Percentiles rank a stretch among this genome's conserved stretches.
Evolutionary conservation across 2,888 invertebrate genomes (phyloP).

Genomic region (Odontomyia ornata): DNA sequence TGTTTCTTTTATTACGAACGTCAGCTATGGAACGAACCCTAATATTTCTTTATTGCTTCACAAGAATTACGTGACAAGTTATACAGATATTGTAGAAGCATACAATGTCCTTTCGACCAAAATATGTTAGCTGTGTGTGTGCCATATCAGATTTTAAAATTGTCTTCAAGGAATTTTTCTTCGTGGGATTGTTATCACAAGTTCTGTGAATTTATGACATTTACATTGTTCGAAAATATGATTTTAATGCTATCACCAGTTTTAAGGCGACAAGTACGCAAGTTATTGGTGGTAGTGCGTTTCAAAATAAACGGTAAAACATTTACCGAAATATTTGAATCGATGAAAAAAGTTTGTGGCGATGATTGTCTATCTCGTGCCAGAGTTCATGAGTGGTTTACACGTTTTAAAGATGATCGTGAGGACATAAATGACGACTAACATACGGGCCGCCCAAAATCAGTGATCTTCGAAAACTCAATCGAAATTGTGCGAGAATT

Average conservation of each 20-base stretch:
- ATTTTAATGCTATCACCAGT: constrained; percentile 83
- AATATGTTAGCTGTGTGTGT: constrained; percentile 90
- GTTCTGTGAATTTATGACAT: constrained; percentile 70
- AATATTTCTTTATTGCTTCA: constrained; percentile 97
- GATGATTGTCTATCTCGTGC: too few species aligned
- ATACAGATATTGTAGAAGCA: constrained; percentile 91
- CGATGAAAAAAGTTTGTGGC: too few species aligned
- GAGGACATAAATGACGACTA: too few species aligned
- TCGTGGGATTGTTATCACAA: constrained; percentile 69
- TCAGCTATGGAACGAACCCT: constrained; percentile 81
- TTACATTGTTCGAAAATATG: constrained; percentile 91
- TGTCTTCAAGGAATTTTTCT: constrained; percentile 62
- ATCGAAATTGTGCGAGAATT: too few species aligned
- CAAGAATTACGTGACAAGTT: constrained; percentile 91
- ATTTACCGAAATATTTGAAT: too few species aligned
- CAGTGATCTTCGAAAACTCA: too few species aligned
- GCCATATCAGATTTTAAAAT: constrained; percentile 83
- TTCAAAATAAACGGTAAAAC: too few species aligned
- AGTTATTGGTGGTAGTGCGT: constrained; percentile 88
- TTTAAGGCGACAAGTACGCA: constrained; percentile 86
- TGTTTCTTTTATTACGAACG: constrained; percentile 57
- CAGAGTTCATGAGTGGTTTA: too few species aligned
- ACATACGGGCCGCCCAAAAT: too few species aligned
- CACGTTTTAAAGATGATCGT: too few species aligned
- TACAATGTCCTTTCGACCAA: constrained; percentile 95